phyloP scores from a whole-genome alignment of 2,888 invertebrate genomes.

The Acanthopleura granulata region DNA sequence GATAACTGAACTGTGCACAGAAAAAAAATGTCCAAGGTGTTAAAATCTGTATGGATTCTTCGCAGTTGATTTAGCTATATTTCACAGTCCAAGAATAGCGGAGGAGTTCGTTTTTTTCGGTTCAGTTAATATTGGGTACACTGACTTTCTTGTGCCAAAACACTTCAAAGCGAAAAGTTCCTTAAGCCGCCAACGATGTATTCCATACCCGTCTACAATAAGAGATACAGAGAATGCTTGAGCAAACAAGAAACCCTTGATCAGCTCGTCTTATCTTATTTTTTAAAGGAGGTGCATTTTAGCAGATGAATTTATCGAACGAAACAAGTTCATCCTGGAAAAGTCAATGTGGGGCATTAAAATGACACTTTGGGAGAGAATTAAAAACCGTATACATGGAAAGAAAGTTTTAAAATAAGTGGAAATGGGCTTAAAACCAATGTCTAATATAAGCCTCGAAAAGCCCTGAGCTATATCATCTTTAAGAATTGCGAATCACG shows the following conservation, averaged over 20 bases:
- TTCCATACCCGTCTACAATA: constrained; percentile 2
- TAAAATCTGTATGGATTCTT: constrained; percentile 7
- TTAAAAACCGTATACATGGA: too few species aligned
- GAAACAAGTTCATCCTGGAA: background rate
- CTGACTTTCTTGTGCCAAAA: constrained; percentile 19
- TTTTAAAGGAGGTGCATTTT: too few species aligned
- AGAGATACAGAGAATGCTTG: background rate
- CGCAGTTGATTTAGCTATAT: constrained; percentile 10
- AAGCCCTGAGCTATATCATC: background rate
- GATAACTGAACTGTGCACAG: background rate
- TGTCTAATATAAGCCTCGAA: background rate
- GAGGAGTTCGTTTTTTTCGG: background rate
- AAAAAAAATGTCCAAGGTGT: constrained; percentile 8
- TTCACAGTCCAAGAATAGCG: background rate
- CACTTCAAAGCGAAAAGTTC: constrained; percentile 8
- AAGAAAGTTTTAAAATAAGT: too few species aligned
- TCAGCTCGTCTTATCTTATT: too few species aligned
- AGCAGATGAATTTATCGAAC: too few species aligned
- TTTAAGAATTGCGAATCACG: background rate
- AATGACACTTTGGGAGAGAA: too few species aligned
- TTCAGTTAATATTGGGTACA: constrained; percentile 20
- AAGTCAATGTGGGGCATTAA: background rate
- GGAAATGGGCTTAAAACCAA: background rate
- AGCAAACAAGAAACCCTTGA: background rate
- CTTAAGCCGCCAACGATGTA: background rate